These are phyloP conservation scores for Congeria kusceri DNA, from an alignment of 2,888 invertebrate species.

Conservation along the genomic window DNA sequence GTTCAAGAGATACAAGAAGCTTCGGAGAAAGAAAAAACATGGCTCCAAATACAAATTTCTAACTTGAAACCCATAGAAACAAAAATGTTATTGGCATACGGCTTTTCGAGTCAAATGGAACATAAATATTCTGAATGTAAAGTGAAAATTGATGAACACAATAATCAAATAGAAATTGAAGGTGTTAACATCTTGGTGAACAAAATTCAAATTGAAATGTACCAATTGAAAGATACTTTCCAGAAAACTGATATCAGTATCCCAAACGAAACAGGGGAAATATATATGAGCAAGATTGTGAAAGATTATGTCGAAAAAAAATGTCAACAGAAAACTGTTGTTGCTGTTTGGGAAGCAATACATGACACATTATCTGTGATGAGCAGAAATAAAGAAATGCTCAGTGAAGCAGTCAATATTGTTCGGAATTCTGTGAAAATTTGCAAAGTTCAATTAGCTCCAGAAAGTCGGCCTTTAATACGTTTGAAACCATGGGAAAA, in stretches of 20 bases:
- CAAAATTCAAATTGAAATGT: slow-evolving; percentile 33
- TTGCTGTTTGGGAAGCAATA: slow-evolving; percentile 45
- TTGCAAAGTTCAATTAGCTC: slow-evolving; percentile 12
- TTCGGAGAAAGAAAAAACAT: slow-evolving; percentile 18
- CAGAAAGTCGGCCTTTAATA: slow-evolving; percentile 1
- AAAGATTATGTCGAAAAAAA: slow-evolving; percentile 46
- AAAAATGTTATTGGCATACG: background rate
- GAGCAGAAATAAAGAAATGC: slow-evolving; percentile 1
- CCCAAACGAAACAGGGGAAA: background rate
- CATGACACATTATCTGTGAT: slow-evolving; percentile 19
- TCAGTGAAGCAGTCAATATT: slow-evolving; percentile 12
- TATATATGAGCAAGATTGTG: slow-evolving; percentile 24
- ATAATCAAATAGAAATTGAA: slow-evolving; percentile 39
- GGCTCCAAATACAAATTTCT: slow-evolving; percentile 23
- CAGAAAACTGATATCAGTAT: background rate
- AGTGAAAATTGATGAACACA: slow-evolving; percentile 37
- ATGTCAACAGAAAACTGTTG: slow-evolving; percentile 16
- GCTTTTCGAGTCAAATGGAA: slow-evolving; percentile 25
- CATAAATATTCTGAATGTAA: slow-evolving; percentile 17
- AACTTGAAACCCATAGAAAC: slow-evolving; percentile 1
- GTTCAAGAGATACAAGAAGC: background rate
- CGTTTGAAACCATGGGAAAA: slow-evolving; percentile 28
- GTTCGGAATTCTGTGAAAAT: slow-evolving; percentile 16
- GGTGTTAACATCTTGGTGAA: slow-evolving; percentile 19
- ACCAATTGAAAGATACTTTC: slow-evolving; percentile 13